A percentile compares a stretch with the other conserved stretches of the same genome.
These are phyloP conservation scores for Venturia canescens DNA, from an alignment of 1,140 invertebrate genomes.

Conservation along the genomic window DNA sequence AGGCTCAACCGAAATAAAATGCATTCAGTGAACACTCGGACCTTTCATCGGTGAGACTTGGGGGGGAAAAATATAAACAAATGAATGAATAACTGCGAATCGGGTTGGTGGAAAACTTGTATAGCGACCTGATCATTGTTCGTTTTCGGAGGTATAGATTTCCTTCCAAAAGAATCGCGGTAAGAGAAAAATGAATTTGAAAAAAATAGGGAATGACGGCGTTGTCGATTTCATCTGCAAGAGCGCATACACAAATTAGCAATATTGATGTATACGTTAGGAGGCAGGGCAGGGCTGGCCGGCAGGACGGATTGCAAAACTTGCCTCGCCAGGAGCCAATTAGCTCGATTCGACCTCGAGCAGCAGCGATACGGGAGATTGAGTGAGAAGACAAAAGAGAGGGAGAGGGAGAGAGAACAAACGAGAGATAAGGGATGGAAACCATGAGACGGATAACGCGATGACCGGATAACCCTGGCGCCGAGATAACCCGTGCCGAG, in stretches of 20 bases:
- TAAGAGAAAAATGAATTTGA: too few relatives aligned
- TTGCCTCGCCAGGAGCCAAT: not conserved
- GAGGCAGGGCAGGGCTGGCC: conserved; percentile 32
- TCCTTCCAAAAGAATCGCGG: too few relatives aligned
- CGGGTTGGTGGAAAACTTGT: too few relatives aligned
- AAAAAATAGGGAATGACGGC: not conserved
- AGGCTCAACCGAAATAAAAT: not conserved
- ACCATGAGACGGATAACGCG: conserved; percentile 50
- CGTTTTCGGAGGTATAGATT: too few relatives aligned
- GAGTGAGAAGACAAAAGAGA: conserved; percentile 32
- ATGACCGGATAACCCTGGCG: conserved; percentile 48
- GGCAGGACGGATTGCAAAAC: conserved; percentile 4
- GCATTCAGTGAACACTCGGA: not conserved
- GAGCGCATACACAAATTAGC: too few relatives aligned
- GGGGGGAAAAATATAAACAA: too few relatives aligned
- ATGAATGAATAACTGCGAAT: too few relatives aligned
- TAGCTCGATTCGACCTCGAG: conserved; percentile 2
- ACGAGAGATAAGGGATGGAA: conserved; percentile 31
- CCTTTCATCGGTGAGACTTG: too few relatives aligned
- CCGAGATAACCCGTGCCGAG: conserved; percentile 25
- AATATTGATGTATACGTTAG: conserved; percentile 39
- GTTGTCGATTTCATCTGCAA: too few relatives aligned
- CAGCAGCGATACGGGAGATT: not conserved
- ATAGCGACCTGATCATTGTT: too few relatives aligned
- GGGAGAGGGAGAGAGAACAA: conserved; percentile 25